Evolutionary conservation across 1,140 invertebrate species (phyloP).

Genomic region (Phortica variegata): DNA sequence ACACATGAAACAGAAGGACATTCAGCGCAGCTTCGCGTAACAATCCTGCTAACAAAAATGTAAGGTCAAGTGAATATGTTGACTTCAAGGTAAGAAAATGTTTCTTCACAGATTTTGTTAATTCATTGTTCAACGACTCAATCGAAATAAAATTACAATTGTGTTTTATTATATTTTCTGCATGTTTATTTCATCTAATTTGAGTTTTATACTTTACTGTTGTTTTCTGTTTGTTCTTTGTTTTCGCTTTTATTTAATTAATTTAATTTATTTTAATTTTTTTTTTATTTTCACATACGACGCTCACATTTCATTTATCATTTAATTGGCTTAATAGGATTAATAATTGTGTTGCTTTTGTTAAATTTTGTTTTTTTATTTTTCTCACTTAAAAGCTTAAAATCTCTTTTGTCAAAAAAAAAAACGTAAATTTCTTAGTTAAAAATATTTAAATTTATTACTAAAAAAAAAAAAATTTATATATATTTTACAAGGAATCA

Average conservation of each 20-base stretch:
- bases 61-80: no score
- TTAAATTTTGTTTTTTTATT: conserved; percentile 18
- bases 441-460: conserved; percentile 17
- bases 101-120: no score
- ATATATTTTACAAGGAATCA: conserved; percentile 50
- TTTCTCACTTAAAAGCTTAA: conserved; percentile 18
- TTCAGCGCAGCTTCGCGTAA: no score
- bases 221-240: no score
- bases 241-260: conserved; percentile 24
- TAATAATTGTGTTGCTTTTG: conserved; percentile 16
- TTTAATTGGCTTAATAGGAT: conserved; percentile 53
- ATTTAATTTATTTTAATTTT: conserved; percentile 13
- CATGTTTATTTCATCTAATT: conserved; percentile 46
- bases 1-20: no score
- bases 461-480: conserved; percentile 27
- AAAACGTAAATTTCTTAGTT: conserved; percentile 26
- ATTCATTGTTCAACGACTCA: no score
- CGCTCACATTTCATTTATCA: conserved; percentile 24
- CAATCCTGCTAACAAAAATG: no score
- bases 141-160: no score
- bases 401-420: conserved; percentile 29
- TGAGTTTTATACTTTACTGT: conserved; percentile 30
- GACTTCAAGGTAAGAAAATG: no score
- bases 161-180: conserved; percentile 25
- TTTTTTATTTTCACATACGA: conserved; percentile 11